A percentile compares a stretch with the other conserved stretches of the same genome.
These are phyloP conservation scores for Elegia similella DNA, from an alignment of 2,888 invertebrate species.

Conservation along the genomic window DNA sequence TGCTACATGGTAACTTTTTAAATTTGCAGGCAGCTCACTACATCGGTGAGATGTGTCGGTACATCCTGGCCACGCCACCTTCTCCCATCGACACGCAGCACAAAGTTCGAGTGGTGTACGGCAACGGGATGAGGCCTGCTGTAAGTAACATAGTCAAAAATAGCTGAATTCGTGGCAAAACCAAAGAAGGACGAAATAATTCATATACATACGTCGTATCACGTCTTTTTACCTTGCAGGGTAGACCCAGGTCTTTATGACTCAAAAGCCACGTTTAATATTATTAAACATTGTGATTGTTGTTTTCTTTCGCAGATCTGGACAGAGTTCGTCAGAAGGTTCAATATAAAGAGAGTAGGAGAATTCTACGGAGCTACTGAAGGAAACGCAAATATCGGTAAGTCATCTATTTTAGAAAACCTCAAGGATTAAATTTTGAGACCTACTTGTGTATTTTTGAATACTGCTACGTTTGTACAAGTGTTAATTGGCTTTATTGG, in stretches of 20 bases:
- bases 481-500: too few relatives aligned
- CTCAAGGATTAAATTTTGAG: too few relatives aligned
- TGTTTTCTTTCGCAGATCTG: conserved; percentile 86
- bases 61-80: conserved; percentile 87
- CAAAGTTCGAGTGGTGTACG: conserved; percentile 90
- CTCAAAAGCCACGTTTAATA: too few relatives aligned
- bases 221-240: too few relatives aligned
- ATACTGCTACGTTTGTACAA: too few relatives aligned
- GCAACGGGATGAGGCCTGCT: conserved; percentile 94
- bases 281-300: too few relatives aligned
- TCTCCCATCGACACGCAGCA: conserved; percentile 88
- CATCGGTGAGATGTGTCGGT: conserved; percentile 95
- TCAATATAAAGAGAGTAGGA: conserved; percentile 91
- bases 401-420: conserved; percentile 23
- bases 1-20: not conserved
- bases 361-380: conserved; percentile 99
- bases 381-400: conserved; percentile 97
- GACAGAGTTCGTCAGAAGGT: conserved; percentile 93
- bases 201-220: too few relatives aligned
- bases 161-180: too few relatives aligned
- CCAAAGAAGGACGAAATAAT: too few relatives aligned
- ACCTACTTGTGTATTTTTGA: too few relatives aligned
- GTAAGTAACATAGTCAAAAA: conserved; percentile 41
- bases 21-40: conserved; percentile 89
- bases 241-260: too few relatives aligned